Conservation (phyloP, 2,888 invertebrate species). For the Bimastos eiseni region DNA sequence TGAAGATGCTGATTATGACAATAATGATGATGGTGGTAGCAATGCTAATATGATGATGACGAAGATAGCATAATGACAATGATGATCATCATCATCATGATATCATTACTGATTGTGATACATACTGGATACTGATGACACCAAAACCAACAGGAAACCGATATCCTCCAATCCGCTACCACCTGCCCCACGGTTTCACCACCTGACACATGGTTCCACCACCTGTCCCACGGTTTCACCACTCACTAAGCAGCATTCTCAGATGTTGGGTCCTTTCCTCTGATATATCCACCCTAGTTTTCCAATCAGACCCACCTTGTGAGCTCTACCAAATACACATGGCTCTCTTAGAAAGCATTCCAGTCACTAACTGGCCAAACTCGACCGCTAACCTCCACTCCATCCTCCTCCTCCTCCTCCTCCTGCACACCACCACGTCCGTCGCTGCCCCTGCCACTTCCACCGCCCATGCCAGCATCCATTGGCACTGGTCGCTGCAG, state of each 20-base stretch:
- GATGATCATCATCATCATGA: background rate
- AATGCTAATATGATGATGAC: no score
- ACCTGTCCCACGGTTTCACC: background rate
- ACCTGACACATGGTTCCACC: background rate
- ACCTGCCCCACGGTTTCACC: background rate
- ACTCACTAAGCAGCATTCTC: background rate
- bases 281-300: background rate
- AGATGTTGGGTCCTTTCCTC: background rate
- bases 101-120: background rate
- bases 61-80: no score
- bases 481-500: background rate
- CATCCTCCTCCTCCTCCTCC: background rate
- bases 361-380: background rate
- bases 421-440: background rate
- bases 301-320: slow-evolving; percentile 1
- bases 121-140: background rate
- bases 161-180: background rate
- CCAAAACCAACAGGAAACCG: background rate
- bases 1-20: background rate
- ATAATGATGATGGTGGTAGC: background rate
- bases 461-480: background rate
- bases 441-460: background rate
- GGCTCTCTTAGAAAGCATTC: background rate
- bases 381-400: background rate
- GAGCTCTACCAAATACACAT: background rate